Evolutionary conservation across 2,113 vertebrate species (phyloP), one percentile per base, ranked within the genome.

Genomic region (Notarius quadriscutis): DNA sequence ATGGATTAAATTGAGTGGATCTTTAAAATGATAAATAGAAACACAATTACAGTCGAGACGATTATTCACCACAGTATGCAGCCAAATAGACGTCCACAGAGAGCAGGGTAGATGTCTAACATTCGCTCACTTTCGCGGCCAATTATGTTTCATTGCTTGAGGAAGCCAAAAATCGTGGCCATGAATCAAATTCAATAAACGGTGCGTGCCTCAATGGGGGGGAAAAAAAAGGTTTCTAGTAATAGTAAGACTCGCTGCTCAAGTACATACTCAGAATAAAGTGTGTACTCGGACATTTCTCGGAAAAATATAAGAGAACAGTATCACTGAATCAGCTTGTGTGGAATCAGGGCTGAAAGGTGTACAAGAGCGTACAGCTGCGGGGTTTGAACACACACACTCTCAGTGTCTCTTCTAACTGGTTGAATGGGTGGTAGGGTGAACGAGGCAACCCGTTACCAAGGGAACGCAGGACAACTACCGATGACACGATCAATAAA

Each of bases 401-500:
- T n/a, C 48, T 69, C 11, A 20, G 20, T 17, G 15, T 34, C 11
- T 14, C 14, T 18, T 18, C 65, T 14, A 27, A 55, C 65, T 67
- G 62, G 41, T 1, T 83, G 48, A 83, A 83, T 30, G 51, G 18
- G 14, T 27, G 75, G 12, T n/a, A 18, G 41, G 7, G n/a, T 25
- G 7, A 27, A 53, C 41, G 48, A 75, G 80, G 80, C 51, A 84
- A 50, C 74, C 87, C 20, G 88, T 90, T 88, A 83, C 88, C 91
- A 90, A 62, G 89, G 88, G 74, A 90, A 91, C 88, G 30, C 81
- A 67, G 78, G 50, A 83, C 79, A 83, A 86, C 72, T 83, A 87
- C 83, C 79, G 81, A 88, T 88, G 79, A 89, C 83, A 90, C 77
- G 87, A 90, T 90, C 79, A 87, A 89, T 87, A 86, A 90, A 89